Conservation (phyloP, 1,140 invertebrate genomes). For the Phortica variegata region DNA sequence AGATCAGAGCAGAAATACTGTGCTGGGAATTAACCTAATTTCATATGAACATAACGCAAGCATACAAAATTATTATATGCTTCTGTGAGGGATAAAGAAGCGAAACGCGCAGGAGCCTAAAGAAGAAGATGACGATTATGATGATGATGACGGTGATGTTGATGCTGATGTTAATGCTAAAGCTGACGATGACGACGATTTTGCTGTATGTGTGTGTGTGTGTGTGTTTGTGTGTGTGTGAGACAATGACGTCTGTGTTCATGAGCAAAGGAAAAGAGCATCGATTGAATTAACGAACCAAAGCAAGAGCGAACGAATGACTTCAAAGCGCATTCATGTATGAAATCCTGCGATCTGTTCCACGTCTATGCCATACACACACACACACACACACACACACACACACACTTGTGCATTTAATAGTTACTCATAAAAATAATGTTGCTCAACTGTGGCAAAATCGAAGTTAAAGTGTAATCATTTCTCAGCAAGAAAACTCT, state of each 20-base stretch:
- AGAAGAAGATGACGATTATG: constrained; percentile 17
- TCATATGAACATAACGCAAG: constrained; percentile 31
- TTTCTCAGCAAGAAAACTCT: too few relatives aligned
- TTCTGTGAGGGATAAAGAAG: neutral
- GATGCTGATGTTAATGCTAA: constrained; percentile 6
- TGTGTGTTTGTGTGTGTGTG: neutral
- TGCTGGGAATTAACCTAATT: constrained; percentile 56
- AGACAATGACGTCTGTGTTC: constrained; percentile 17
- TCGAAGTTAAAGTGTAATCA: too few relatives aligned
- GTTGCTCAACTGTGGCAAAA: too few relatives aligned
- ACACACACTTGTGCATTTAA: constrained; percentile 39
- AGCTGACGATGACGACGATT: neutral
- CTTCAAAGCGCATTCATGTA: constrained; percentile 37
- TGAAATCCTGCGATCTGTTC: constrained; percentile 54
- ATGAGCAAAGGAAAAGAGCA: too few relatives aligned
- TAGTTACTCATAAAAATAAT: constrained; percentile 48
- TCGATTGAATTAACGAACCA: too few relatives aligned
- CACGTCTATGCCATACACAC: constrained; percentile 35
- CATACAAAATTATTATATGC: too few relatives aligned
- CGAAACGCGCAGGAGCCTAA: constrained; percentile 23
- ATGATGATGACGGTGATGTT: constrained; percentile 2
- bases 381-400: too few relatives aligned
- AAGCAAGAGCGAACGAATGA: neutral
- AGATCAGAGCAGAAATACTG: constrained; percentile 44
- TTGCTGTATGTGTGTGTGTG: neutral